Base-by-base conservation (phyloP, 1,140 invertebrate species). In the Drosophila ohnishii region DNA sequence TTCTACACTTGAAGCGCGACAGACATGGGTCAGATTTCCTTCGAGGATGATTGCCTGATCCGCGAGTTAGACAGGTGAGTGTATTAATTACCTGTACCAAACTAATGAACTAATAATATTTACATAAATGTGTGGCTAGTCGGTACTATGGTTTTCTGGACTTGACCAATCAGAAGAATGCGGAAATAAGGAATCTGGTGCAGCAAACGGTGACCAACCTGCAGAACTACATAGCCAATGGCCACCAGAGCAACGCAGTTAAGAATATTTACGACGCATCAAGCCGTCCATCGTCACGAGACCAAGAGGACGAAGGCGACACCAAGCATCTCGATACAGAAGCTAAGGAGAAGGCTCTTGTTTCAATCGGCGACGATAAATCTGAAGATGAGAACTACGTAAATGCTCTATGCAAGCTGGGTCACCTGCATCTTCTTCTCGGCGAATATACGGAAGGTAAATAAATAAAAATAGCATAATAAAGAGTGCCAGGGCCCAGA, bases 381-480 rank as follows among this genome's bases (percentile, higher is more conserved):
- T 2, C 16, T 0, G 34, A 32, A 8, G 70, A 69, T 19, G 35
- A 32, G 25, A 32, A 71, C 11, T 44, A 69, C 1, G 51, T 34
- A 11, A 96, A 97, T 91, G 97, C 97, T 11, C 98, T 96, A 90
- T 98, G 97, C 83, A 98, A 98, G 93, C 92, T 99, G 30, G 98
- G 98, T 2, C 97, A 99, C 93, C 97, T 98, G 89, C 96, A 98
- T 93, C 93, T 99, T 7, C 92, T 99, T 1, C 92, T 98, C 5
- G 97, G 97, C 93, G 96, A 98, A 91, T 98, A 96, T 93, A 93
- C 94, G 30, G 98, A 98, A 96, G 97, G 97, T 97, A 93, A 75
- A 62, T 56, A 77, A 51, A 25, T 22, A 22, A 35, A 22, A 14
- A 0, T 22, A 22, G 22, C 22, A 22, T 14, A 53, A 22, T 9